These are phyloP conservation scores for Drymonia ruficornis DNA, from an alignment of 2,888 invertebrate species.

Conservation along the genomic window DNA sequence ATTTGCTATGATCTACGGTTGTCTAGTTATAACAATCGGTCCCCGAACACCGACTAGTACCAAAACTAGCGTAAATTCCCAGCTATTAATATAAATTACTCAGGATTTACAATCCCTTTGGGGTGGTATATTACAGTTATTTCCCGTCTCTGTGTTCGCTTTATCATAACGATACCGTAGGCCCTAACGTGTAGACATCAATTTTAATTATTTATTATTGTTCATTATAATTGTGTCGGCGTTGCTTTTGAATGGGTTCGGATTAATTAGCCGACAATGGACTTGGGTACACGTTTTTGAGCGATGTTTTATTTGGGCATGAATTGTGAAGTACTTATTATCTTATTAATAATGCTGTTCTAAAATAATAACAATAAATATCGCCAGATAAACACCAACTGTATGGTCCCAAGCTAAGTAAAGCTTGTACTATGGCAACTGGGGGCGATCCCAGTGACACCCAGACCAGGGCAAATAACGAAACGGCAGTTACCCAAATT, in stretches of 20 bases:
- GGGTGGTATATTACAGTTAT: conserved; percentile 72
- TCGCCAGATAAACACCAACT: too few relatives aligned
- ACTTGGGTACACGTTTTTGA: not conserved
- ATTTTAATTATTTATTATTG: conserved; percentile 66
- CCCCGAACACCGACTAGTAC: conserved; percentile 67
- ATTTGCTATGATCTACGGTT: conserved; percentile 60
- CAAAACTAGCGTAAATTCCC: conserved; percentile 74
- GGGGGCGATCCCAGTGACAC: too few relatives aligned
- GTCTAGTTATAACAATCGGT: conserved; percentile 67
- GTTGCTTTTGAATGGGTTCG: conserved; percentile 30
- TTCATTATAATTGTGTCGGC: conserved; percentile 46
- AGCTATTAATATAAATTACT: conserved; percentile 81
- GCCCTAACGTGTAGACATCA: conserved; percentile 57
- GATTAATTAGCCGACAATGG: conserved; percentile 16
- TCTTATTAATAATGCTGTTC: too few relatives aligned
- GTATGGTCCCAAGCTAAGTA: too few relatives aligned
- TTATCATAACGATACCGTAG: conserved; percentile 54
- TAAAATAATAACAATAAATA: too few relatives aligned
- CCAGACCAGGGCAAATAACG: too few relatives aligned
- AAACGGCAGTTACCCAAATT: too few relatives aligned
- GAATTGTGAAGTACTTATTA: not conserved
- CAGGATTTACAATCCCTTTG: conserved; percentile 75
- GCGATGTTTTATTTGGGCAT: not conserved
- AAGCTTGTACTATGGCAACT: too few relatives aligned
- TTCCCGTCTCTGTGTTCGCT: conserved; percentile 60